phyloP scores from a whole-genome alignment of 2,797 vertebrate genomes.

The Sus cebifrons region DNA sequence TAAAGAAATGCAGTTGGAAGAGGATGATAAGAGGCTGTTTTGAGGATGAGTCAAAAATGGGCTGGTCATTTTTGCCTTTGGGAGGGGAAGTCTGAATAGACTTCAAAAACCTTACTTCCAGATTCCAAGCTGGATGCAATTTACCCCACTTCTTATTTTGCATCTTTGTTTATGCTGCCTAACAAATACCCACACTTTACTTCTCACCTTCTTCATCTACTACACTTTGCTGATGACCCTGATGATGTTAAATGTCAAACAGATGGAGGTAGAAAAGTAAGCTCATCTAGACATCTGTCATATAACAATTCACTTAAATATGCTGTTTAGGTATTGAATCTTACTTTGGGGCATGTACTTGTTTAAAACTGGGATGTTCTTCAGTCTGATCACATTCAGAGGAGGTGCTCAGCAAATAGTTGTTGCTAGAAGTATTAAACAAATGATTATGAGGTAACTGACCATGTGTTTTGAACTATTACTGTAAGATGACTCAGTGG shows the following conservation, averaged over 20 bases:
- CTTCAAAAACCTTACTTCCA: conserved; percentile 17
- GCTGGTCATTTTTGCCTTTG: neutral
- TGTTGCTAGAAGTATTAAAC: neutral
- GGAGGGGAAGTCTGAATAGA: conserved; percentile 12
- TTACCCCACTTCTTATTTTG: neutral
- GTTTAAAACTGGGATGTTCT: neutral
- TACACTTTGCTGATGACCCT: neutral
- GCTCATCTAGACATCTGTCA: neutral
- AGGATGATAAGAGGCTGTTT: conserved; percentile 26
- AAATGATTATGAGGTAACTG: neutral
- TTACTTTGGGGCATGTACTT: neutral
- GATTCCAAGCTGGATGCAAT: neutral
- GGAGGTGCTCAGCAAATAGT: neutral
- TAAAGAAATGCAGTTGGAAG: conserved; percentile 66
- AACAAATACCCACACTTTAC: neutral
- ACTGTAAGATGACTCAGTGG: neutral
- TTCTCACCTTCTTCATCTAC: neutral
- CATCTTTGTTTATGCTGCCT: neutral
- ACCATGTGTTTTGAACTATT: neutral
- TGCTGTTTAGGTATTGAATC: neutral
- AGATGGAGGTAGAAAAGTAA: neutral
- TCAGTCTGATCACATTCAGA: neutral
- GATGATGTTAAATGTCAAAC: neutral
- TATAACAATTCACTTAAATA: neutral
- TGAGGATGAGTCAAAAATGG: conserved; percentile 59